Base-by-base conservation (phyloP, 2,797 vertebrate species). In the Calcarius lapponicus region DNA sequence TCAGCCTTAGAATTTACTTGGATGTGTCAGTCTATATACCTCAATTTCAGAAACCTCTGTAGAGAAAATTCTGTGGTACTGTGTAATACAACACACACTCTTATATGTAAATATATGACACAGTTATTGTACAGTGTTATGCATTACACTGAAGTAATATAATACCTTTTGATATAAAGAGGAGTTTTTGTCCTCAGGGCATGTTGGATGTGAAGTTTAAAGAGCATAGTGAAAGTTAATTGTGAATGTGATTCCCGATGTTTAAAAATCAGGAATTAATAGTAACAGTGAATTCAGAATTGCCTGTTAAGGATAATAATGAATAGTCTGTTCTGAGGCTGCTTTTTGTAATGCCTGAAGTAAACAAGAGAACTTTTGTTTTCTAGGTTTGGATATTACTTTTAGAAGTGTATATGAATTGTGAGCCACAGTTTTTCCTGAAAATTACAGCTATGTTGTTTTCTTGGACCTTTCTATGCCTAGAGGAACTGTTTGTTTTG, bases 1-100 rank as follows among this genome's bases (percentile, higher is more conserved):
- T 67, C 80, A 91, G 89, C 89, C 92, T 96, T 94, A 90, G 87
- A 61, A 92, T 80, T 86, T 73, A n/a, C 76, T 82, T 82, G 78
- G 69, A 75, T 58, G 13, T 32, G 15, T 80, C 22, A 54, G 10
- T 92, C 62, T 65, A 15, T 47, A 90, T 94, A 88, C 81, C 81
- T 92, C 93, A 82, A 12, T 65, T 83, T 72, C 66, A 92, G 79
- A 86, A 88, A 48, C 31, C 11, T 76, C 43, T 79, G 51, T 56
- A n/a, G 34, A 84, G 61, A 70, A 48, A 53, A 65, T 38, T 15
- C 42, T 70, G 22, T 87, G 64, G 10, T 62, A 67, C 38, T 38
- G n/a, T 78, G 57, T 90, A 47, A 40, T 57, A 11, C 17, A 70
- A 19, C 38, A 48, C 20, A 60, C 34, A 22, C 1, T 67, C 13